Evolutionary conservation across 92 coral and sea anemone species (phyloP).

Genomic region (Zoanthus solanderi): DNA sequence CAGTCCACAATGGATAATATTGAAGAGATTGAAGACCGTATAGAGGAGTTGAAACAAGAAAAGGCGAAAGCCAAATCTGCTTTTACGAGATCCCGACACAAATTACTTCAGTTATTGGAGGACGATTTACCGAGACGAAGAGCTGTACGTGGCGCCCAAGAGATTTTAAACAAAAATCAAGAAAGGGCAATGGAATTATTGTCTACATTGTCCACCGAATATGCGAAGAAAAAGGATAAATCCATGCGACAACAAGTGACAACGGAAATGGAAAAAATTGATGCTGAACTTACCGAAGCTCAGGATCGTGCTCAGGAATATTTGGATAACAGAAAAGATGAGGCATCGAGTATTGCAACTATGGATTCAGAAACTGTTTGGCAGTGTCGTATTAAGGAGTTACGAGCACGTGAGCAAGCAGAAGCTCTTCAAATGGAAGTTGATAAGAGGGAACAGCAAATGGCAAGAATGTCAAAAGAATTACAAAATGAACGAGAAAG

Average conservation of each 20-base stretch:
- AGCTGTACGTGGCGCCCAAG: slow-evolving; percentile 48
- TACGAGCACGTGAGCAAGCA: slow-evolving; percentile 8
- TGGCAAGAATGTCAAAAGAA: slow-evolving; percentile 5
- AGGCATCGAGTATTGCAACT: slow-evolving; percentile 55
- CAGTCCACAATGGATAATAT: too few species aligned
- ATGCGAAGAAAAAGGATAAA: slow-evolving; percentile 49
- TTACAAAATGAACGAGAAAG: slow-evolving; percentile 17
- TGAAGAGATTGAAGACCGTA: too few species aligned
- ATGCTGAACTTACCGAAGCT: slow-evolving; percentile 54
- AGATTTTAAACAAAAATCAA: slow-evolving; percentile 46
- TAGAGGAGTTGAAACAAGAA: too few species aligned
- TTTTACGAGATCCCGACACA: too few species aligned
- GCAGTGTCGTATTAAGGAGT: slow-evolving; percentile 6
- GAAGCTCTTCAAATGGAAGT: slow-evolving; percentile 10
- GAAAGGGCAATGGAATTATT: slow-evolving; percentile 52
- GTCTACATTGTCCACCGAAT: slow-evolving; percentile 47
- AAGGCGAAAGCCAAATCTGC: too few species aligned
- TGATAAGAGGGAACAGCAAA: background rate
- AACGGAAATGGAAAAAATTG: slow-evolving; percentile 55
- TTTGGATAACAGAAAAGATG: slow-evolving; percentile 60
- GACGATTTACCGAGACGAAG: slow-evolving; percentile 69
- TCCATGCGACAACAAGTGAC: slow-evolving; percentile 29
- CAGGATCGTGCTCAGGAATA: slow-evolving; percentile 63
- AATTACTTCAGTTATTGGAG: slow-evolving; percentile 17
- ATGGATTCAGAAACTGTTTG: slow-evolving; percentile 35